phyloP scores from a whole-genome alignment of 2,888 invertebrate genomes.

The Melieria omissa region DNA sequence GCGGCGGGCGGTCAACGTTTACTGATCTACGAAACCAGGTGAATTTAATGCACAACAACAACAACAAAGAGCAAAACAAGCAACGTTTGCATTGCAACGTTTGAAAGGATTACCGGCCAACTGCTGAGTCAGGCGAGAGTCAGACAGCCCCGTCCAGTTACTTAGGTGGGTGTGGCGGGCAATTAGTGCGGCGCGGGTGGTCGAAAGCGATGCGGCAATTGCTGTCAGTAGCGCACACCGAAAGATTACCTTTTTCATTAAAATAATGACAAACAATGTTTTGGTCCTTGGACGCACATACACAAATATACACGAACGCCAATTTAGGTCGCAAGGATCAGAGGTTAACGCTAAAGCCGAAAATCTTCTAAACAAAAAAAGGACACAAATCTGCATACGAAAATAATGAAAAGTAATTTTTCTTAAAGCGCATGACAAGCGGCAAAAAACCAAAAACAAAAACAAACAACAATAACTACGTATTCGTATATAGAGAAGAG shows the following conservation, averaged over 20 bases:
- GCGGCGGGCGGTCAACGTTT: not conserved
- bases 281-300: no score
- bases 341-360: not conserved
- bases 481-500: not conserved
- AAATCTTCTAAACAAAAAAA: not conserved
- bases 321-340: not conserved
- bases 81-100: not conserved
- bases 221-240: not conserved
- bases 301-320: not conserved
- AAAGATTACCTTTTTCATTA: slow-evolving; percentile 7
- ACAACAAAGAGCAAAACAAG: not conserved
- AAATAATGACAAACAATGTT: not conserved
- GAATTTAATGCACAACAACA: not conserved
- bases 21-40: no score
- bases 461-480: not conserved
- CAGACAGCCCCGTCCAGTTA: not conserved
- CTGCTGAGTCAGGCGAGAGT: not conserved
- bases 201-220: no score
- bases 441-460: not conserved
- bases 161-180: no score
- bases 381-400: not conserved
- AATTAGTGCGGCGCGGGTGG: no score
- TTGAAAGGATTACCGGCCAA: not conserved
- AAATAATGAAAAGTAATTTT: slow-evolving; percentile 1
- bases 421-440: slow-evolving; percentile 32